phyloP scores from a whole-genome alignment of 2,888 invertebrate genomes.

The Dasypogon diadema region DNA sequence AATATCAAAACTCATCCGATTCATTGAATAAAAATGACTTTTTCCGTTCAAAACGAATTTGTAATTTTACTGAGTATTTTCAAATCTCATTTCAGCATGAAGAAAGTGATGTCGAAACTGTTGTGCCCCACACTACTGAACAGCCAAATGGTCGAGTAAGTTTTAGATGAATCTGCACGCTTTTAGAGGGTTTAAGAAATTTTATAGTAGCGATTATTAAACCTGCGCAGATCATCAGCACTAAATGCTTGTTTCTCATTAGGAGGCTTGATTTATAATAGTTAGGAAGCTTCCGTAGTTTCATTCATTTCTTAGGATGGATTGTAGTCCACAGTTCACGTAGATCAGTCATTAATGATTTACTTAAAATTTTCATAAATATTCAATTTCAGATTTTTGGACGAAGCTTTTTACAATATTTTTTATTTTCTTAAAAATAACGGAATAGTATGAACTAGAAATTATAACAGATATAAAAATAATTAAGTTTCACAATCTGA shows the following conservation, averaged over 20 bases:
- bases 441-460: too few species aligned
- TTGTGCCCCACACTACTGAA: slow-evolving; percentile 61
- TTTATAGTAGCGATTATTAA: neutral
- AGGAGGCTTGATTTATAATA: too few species aligned
- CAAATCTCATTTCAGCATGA: slow-evolving; percentile 64
- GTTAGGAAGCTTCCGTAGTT: neutral
- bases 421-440: too few species aligned
- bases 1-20: slow-evolving; percentile 7
- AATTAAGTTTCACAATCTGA: too few species aligned
- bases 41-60: too few species aligned
- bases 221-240: neutral
- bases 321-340: too few species aligned
- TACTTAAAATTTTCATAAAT: too few species aligned
- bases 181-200: slow-evolving; percentile 31
- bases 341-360: too few species aligned
- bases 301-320: neutral
- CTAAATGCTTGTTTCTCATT: neutral
- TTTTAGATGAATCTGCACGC: slow-evolving; percentile 47
- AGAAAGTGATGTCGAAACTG: slow-evolving; percentile 66
- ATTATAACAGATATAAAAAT: too few species aligned
- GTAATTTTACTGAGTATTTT: slow-evolving; percentile 33
- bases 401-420: too few species aligned
- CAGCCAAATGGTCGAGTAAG: slow-evolving; percentile 66
- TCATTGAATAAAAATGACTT: slow-evolving; percentile 21
- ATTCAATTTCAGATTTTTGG: too few species aligned